phyloP scores from a whole-genome alignment of 1,140 invertebrate species.

The Cylas formicarius region DNA sequence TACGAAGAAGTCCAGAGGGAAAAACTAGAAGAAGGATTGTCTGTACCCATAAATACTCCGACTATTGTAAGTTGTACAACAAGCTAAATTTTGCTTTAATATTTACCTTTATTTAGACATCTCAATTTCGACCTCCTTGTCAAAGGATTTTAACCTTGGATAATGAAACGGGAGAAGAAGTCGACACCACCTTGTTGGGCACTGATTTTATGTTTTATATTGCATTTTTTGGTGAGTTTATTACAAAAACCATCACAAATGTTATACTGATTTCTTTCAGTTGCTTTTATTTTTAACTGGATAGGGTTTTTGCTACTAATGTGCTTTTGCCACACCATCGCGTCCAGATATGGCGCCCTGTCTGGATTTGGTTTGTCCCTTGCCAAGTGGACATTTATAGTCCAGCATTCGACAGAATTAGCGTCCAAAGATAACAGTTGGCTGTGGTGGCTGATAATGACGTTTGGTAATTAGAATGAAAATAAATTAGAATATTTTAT shows the following conservation, averaged over 20 bases:
- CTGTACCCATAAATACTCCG: conserved; percentile 12
- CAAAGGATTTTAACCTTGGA: conserved; percentile 64
- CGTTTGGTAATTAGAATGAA: conserved; percentile 61
- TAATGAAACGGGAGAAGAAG: conserved; percentile 59
- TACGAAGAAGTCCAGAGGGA: conserved; percentile 87
- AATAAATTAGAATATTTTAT: conserved; percentile 1
- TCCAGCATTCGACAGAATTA: conserved; percentile 81
- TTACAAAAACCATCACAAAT: not conserved
- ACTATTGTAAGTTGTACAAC: conserved; percentile 1
- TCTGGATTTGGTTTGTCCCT: conserved; percentile 87
- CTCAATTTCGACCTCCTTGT: conserved; percentile 45
- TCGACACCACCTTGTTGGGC: conserved; percentile 68
- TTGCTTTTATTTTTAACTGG: conserved; percentile 90
- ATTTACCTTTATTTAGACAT: conserved; percentile 39
- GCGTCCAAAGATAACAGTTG: conserved; percentile 79
- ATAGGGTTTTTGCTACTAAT: conserved; percentile 85
- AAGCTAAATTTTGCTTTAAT: not conserved
- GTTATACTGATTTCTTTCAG: conserved; percentile 42
- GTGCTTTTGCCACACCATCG: conserved; percentile 90
- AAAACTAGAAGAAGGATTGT: conserved; percentile 58
- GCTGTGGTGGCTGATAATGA: conserved; percentile 86
- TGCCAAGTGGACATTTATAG: conserved; percentile 91
- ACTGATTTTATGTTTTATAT: conserved; percentile 85
- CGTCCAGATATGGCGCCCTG: conserved; percentile 84
- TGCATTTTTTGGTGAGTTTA: conserved; percentile 68